These are phyloP conservation scores for Orthosia incerta DNA, from an alignment of 2,888 invertebrate genomes.

Conservation along the genomic window DNA sequence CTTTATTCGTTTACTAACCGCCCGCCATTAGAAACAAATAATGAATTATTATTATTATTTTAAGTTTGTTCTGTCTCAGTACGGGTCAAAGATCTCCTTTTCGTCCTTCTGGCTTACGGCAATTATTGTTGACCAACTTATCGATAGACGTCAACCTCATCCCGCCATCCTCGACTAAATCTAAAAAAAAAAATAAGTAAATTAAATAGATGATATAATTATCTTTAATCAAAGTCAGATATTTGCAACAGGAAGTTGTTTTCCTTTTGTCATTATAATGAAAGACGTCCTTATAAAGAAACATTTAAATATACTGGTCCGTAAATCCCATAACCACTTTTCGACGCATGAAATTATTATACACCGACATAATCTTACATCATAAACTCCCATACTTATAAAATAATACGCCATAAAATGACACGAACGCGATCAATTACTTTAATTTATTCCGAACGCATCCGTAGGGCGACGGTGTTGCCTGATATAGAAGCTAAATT, in stretches of 20 bases:
- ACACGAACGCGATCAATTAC: constrained; percentile 61
- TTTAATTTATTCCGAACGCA: constrained; percentile 60
- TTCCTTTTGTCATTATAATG: background rate
- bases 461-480: constrained; percentile 60
- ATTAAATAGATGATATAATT: too few relatives aligned
- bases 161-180: too few relatives aligned
- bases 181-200: too few relatives aligned
- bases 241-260: background rate
- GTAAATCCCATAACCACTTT: constrained; percentile 5
- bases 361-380: constrained; percentile 29
- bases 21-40: too few relatives aligned
- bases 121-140: too few relatives aligned
- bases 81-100: too few relatives aligned
- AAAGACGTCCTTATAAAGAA: background rate
- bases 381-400: constrained; percentile 34
- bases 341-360: constrained; percentile 25
- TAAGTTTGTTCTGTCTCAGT: too few relatives aligned
- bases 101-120: too few relatives aligned
- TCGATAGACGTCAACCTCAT: too few relatives aligned
- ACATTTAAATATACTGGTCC: background rate
- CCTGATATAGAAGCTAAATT: constrained; percentile 56
- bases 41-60: too few relatives aligned
- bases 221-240: background rate
- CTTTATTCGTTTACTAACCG: too few relatives aligned
- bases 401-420: constrained; percentile 58